These are phyloP conservation scores for Cylloceria caligata DNA, from an alignment of 2,888 invertebrate species.

Conservation along the genomic window DNA sequence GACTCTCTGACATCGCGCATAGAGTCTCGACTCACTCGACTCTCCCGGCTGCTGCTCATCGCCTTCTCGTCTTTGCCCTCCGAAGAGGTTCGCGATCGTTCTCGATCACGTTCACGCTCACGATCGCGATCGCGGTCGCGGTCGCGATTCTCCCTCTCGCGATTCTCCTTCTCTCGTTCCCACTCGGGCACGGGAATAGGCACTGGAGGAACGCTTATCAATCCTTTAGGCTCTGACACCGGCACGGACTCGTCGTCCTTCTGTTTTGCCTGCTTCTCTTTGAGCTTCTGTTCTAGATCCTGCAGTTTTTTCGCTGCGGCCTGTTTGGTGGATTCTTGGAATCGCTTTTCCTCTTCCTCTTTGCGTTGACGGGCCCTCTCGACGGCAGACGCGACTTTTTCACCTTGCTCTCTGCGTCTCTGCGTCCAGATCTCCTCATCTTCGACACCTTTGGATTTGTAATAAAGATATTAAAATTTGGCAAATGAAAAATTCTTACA, in stretches of 20 bases:
- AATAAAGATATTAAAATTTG: background rate
- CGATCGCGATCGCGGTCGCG: slow-evolving; percentile 74
- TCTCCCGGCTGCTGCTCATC: slow-evolving; percentile 68
- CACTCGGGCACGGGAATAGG: slow-evolving; percentile 86
- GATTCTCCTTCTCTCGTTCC: slow-evolving; percentile 85
- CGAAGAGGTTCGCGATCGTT: slow-evolving; percentile 83
- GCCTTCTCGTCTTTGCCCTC: slow-evolving; percentile 78
- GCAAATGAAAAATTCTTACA: too few relatives aligned
- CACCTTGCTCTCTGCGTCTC: slow-evolving; percentile 88
- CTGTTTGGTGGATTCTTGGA: slow-evolving; percentile 87
- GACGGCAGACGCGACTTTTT: slow-evolving; percentile 91
- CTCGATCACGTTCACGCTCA: slow-evolving; percentile 75
- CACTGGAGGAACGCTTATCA: slow-evolving; percentile 84
- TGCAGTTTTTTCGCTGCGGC: slow-evolving; percentile 89
- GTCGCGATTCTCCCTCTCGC: slow-evolving; percentile 83
- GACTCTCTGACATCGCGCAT: slow-evolving; percentile 66
- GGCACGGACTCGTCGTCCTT: slow-evolving; percentile 79
- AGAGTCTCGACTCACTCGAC: slow-evolving; percentile 67
- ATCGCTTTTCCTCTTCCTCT: slow-evolving; percentile 95
- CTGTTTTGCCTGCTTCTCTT: slow-evolving; percentile 86
- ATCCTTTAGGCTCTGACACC: slow-evolving; percentile 83
- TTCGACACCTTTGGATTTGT: slow-evolving; percentile 80
- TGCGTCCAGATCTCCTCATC: slow-evolving; percentile 91
- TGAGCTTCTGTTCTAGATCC: slow-evolving; percentile 89
- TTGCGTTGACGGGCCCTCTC: slow-evolving; percentile 94